Conservation (phyloP, 1,140 invertebrate species). For the Pseudomyrmex flavicornis region DNA sequence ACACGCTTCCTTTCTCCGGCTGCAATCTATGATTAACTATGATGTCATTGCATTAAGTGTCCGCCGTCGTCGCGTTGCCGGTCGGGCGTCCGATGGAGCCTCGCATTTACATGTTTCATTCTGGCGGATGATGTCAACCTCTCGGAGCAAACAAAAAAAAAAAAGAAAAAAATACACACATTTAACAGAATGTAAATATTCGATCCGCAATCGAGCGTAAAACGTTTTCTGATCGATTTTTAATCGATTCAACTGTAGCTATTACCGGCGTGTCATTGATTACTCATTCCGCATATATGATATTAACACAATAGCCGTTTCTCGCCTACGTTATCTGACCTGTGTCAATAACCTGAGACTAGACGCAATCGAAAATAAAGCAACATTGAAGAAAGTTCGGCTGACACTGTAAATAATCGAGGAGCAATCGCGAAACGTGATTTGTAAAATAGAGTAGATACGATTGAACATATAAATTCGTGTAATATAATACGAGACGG, state of each 20-base stretch:
- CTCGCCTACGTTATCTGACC: neutral
- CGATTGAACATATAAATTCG: too few species aligned
- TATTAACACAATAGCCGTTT: neutral
- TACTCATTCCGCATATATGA: neutral
- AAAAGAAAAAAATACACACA: neutral
- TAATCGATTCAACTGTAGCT: neutral
- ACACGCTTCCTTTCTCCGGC: conserved; percentile 10
- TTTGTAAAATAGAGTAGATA: too few species aligned
- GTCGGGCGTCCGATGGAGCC: neutral
- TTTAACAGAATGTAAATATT: neutral
- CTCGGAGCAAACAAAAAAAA: neutral
- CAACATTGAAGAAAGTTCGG: neutral
- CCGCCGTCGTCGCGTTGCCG: conserved; percentile 10
- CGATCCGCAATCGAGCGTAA: too few species aligned
- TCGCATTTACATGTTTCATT: conserved; percentile 9
- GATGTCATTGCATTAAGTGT: conserved; percentile 55
- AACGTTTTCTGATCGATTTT: neutral
- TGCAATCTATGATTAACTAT: conserved; percentile 50
- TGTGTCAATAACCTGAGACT: neutral
- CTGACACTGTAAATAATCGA: neutral
- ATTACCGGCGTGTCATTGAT: neutral
- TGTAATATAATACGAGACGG: too few species aligned
- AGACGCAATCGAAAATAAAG: neutral
- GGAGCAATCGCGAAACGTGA: neutral
- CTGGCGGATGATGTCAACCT: conserved; percentile 34